A percentile compares a stretch with the other conserved stretches of the same genome.
These are phyloP conservation scores for Peromyscus eremicus DNA, from an alignment of 2,797 vertebrate species.

Conservation along the genomic window DNA sequence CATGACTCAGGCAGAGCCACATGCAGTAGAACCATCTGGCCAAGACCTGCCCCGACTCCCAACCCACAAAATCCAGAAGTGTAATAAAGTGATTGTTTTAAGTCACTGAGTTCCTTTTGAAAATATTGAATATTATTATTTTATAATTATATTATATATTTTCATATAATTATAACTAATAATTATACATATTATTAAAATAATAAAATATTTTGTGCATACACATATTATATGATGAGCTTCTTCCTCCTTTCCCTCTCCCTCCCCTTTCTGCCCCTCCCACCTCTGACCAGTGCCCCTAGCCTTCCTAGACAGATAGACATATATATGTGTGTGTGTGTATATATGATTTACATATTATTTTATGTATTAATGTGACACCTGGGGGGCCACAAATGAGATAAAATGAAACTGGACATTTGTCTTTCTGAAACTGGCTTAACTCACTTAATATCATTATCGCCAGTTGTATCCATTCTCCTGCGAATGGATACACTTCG, in stretches of 20 bases:
- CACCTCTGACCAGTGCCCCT: not conserved
- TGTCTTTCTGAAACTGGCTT: not conserved
- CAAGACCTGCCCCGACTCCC: not conserved
- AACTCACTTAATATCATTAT: not conserved
- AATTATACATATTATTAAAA: too few relatives aligned
- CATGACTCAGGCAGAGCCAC: not conserved
- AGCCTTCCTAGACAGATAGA: not conserved
- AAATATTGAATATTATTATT: not conserved
- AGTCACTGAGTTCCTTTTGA: not conserved
- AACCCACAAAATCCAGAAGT: not conserved
- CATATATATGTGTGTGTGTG: not conserved
- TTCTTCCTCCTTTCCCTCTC: too few relatives aligned
- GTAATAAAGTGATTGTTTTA: not conserved
- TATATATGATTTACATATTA: not conserved
- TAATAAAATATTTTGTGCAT: not conserved
- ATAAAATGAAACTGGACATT: not conserved
- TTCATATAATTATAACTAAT: too few relatives aligned
- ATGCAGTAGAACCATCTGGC: not conserved
- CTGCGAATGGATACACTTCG: not conserved
- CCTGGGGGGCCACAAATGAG: not conserved
- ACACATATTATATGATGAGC: not conserved
- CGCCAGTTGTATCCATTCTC: not conserved
- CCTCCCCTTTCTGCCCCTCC: not conserved
- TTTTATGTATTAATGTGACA: not conserved
- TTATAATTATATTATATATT: too few relatives aligned